Percentiles rank a stretch among this genome's conserved stretches.
Conservation (phyloP, 2,888 invertebrate species). For the Aporophyla nigra region DNA sequence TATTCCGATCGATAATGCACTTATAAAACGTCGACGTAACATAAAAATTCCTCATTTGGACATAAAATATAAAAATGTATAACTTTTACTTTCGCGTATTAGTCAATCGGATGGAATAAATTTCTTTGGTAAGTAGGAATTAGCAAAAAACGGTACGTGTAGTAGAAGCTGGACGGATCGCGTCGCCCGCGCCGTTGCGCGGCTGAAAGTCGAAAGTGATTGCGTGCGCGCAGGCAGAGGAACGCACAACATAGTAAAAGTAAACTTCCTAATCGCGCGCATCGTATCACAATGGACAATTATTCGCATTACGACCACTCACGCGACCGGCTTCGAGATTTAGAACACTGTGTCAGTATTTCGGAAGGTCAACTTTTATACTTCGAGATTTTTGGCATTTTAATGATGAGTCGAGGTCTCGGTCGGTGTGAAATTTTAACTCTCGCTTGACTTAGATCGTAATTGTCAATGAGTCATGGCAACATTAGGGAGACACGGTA, state of each 20-base stretch:
- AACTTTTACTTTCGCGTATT: constrained; percentile 70
- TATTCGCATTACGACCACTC: constrained; percentile 69
- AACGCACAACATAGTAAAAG: constrained; percentile 85
- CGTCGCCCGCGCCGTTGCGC: constrained; percentile 59
- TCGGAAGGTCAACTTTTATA: constrained; percentile 76
- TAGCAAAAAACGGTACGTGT: constrained; percentile 64
- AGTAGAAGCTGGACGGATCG: constrained; percentile 57
- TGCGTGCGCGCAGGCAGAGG: constrained; percentile 78
- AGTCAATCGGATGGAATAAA: constrained; percentile 67
- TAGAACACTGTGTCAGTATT: constrained; percentile 78
- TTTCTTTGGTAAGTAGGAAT: constrained; percentile 65
- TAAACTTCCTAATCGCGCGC: constrained; percentile 86
- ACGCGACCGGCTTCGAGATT: constrained; percentile 73
- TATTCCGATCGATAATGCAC: constrained; percentile 19
- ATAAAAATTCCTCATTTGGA: constrained; percentile 47
- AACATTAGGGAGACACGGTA: constrained; percentile 34
- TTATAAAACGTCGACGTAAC: constrained; percentile 33
- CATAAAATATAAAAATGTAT: constrained; percentile 32
- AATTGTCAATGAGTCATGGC: constrained; percentile 58
- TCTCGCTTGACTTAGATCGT: constrained; percentile 56
- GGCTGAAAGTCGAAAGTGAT: constrained; percentile 88
- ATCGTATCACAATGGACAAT: constrained; percentile 76
- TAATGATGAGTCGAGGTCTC: constrained; percentile 51
- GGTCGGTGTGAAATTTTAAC: constrained; percentile 56
- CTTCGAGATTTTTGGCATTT: constrained; percentile 51